A percentile compares a stretch with the other conserved stretches of the same genome.
Conservation (phyloP, 2,113 vertebrate species). For the Machaerirhynchus nigripectus region DNA sequence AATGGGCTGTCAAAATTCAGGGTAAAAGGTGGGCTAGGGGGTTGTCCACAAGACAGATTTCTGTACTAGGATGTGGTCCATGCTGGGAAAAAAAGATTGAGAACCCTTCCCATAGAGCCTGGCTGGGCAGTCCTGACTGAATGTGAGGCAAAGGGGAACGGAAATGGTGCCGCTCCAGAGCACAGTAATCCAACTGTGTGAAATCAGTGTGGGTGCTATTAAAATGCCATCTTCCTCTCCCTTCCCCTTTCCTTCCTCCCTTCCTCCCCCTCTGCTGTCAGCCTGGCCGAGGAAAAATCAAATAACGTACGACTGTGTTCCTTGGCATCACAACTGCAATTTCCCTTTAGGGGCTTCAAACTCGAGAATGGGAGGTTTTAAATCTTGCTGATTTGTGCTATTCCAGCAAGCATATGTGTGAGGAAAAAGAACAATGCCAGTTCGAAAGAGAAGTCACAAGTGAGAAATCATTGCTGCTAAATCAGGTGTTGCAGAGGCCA, state of each 20-base stretch:
- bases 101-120: not conserved
- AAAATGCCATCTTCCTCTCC: conserved; percentile 67
- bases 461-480: conserved; percentile 54
- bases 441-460: conserved; percentile 44
- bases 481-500: conserved; percentile 48
- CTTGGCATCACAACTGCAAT: conserved; percentile 71
- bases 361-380: conserved; percentile 74
- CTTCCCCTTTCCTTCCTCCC: conserved; percentile 35
- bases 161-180: conserved; percentile 20
- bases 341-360: conserved; percentile 68
- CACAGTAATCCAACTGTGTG: conserved; percentile 62
- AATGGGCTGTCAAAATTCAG: not conserved
- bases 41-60: not conserved
- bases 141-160: not conserved
- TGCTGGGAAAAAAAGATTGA: not conserved
- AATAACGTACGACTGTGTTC: conserved; percentile 74
- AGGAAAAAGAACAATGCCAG: conserved; percentile 43
- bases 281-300: conserved; percentile 66
- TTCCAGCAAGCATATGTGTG: conserved; percentile 45
- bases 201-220: conserved; percentile 57
- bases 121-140: not conserved
- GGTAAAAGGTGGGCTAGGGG: not conserved
- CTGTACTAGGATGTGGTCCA: not conserved
- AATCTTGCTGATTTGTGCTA: conserved; percentile 71
- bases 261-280: conserved; percentile 47